Evolutionary conservation across 2,113 vertebrate genomes (phyloP), one percentile per base, ranked within the genome.

Genomic region (Dipodomys ordii): DNA sequence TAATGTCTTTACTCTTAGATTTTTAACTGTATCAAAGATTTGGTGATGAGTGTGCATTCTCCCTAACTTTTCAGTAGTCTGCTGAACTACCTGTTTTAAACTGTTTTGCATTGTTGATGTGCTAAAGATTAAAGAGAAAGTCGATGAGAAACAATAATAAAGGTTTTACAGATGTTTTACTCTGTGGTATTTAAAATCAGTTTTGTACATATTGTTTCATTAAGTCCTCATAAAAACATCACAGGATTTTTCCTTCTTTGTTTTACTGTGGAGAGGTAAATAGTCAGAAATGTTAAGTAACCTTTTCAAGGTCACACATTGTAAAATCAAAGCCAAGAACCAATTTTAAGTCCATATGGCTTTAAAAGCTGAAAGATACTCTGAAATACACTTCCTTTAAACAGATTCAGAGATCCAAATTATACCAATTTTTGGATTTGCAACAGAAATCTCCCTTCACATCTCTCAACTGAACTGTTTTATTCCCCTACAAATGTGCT

Each of bases 401-500:
- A 7, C 0, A 67, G 72, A 0, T 32, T 82, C 6, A 73, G 49
- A 90, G 32, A 44, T 44, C 32, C 22, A 67, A 65, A 71, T 81
- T 62, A 83, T 28, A 69, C 30, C 53, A 19, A 79, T 65, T 62
- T 23, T 94, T 85, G 23, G 9, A 87, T 93, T 93, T 89, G 2
- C 1, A 77, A 11, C 30, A 79, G 84, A 90, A 89, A 10, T 11
- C 20, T 1, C 25, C 13, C n/a, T 87, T 94, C 32, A n/a, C 4
- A 27, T 72, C 3, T 15, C 81, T 65, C n/a, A 85, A 1, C 10
- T 18, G 27, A 84, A 32, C 7, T 84, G 1, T 82, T 82, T 87
- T 65, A 84, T 78, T 86, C 85, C 23, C 16, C 71, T 67, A 88
- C 4, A 89, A 49, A 77, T 35, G 10, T 82, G 11, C 20, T 80